Evolutionary conservation across 2,113 vertebrate species (phyloP).

Genomic region (Micronycteris hirsuta): DNA sequence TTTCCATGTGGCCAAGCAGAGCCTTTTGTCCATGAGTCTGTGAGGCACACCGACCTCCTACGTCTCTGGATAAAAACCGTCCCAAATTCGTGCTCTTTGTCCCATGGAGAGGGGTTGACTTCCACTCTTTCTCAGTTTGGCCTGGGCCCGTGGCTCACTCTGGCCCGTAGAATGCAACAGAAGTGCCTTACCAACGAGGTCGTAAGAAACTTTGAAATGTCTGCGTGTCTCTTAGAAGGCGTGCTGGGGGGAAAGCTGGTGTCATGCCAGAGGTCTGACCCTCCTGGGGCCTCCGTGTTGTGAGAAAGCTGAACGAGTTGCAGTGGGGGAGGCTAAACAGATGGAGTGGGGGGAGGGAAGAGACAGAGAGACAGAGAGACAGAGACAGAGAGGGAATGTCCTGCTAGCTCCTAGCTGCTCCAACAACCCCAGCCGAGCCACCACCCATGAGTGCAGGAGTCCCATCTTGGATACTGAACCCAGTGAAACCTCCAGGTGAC

Average conservation of each 20-base stretch:
- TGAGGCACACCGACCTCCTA: neutral
- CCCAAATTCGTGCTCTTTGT: neutral
- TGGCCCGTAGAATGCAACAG: neutral
- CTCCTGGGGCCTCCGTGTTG: accelerated
- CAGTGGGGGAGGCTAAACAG: accelerated
- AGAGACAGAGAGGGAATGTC: neutral
- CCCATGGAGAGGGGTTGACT: neutral
- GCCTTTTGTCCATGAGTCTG: neutral
- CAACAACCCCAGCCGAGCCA: neutral
- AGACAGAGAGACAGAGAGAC: neutral
- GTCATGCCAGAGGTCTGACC: neutral
- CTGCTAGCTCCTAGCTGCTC: neutral
- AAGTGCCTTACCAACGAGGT: neutral
- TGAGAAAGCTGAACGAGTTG: neutral
- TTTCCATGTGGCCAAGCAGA: neutral
- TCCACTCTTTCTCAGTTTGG: neutral
- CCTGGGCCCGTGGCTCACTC: neutral
- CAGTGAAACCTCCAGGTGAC: neutral
- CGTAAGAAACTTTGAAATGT: neutral
- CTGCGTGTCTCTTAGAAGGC: neutral
- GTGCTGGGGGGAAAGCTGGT: neutral
- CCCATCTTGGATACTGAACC: neutral
- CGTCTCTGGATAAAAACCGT: neutral
- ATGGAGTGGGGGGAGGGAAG: too few species aligned
- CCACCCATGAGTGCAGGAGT: too few species aligned